These are phyloP conservation scores for Podarcis raffonei DNA, from an alignment of 2,113 vertebrate species.

Conservation along the genomic window DNA sequence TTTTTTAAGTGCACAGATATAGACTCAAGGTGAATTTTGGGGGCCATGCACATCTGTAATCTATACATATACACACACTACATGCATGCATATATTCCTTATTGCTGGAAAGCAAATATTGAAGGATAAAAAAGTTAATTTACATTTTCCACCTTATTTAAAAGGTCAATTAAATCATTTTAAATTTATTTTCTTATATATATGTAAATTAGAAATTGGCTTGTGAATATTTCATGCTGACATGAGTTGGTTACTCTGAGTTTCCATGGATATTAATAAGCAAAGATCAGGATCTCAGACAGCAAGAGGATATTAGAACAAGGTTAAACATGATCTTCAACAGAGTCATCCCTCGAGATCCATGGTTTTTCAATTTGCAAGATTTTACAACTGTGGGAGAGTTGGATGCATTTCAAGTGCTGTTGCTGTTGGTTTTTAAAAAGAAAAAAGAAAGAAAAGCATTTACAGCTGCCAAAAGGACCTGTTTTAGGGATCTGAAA, in stretches of 20 bases:
- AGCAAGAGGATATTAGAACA: slow-evolving; percentile 64
- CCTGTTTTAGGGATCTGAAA: slow-evolving; percentile 68
- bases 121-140: slow-evolving; percentile 27
- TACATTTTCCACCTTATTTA: not conserved
- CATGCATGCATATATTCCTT: not conserved
- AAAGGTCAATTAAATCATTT: slow-evolving; percentile 15
- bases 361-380: slow-evolving; percentile 75
- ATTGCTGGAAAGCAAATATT: slow-evolving; percentile 15
- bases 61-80: not conserved
- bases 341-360: slow-evolving; percentile 72
- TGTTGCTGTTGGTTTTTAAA: slow-evolving; percentile 62
- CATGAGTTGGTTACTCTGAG: slow-evolving; percentile 55
- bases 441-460: slow-evolving; percentile 43
- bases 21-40: too few relatives aligned
- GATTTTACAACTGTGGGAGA: slow-evolving; percentile 73
- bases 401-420: slow-evolving; percentile 78
- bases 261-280: slow-evolving; percentile 51
- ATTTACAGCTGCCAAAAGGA: slow-evolving; percentile 68
- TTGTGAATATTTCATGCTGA: slow-evolving; percentile 46
- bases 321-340: slow-evolving; percentile 77
- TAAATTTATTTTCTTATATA: slow-evolving; percentile 7
- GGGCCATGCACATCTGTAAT: not conserved
- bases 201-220: slow-evolving; percentile 46
- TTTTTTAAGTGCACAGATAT: too few relatives aligned
- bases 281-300: slow-evolving; percentile 58